Evolutionary conservation across 2,888 invertebrate genomes (phyloP), one percentile per base, ranked within the genome.

Genomic region (Lasioglossum marginatum): DNA sequence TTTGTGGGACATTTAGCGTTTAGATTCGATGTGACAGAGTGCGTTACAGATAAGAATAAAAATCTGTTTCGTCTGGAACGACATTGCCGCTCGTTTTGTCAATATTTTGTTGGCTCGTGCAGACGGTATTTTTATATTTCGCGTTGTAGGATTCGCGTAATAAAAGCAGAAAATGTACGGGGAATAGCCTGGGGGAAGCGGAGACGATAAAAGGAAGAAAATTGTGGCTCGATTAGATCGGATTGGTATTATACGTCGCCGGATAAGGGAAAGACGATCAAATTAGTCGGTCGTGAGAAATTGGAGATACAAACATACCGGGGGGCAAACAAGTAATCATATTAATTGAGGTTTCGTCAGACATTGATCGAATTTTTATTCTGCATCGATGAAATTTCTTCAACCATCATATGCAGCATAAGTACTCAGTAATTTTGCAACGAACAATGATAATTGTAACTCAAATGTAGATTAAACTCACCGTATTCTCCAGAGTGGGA

Each of bases 401-500:
- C 34, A n/a, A 79, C 70, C 8, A 10, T 83, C 27, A 1, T 81
- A 27, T 8, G 40, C 4, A 48, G 23, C 8, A 2, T 8, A 23
- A 52, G 23, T 52, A 23, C 23, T 52, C 52, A 8, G 5, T 52
- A 8, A 8, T 52, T 8, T 23, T 48, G 2, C 16, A 48, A 19
- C 12, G 43, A 23, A n/a, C 12, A 27, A n/a, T 60, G 27, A 27
- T 3, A 27, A n/a, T 4, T 60, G 3, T 27, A 12, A 27, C 27
- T 5, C 4, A 16, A 16, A 52, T 6, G 63, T 8, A 0, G 16
- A 34, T 16, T 16, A 10, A 1, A 60, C 90, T 92, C 87, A 96
- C 96, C 97, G 93, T 96, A 95, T 87, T 96, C 96, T 37, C 96
- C 96, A 74, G 96, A 96, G 92, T 96, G 96, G 6, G 97, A 97